Percentiles rank a stretch among this genome's conserved stretches.
phyloP scores from a whole-genome alignment of 2,113 vertebrate genomes.

The Pyxicephalus adspersus region DNA sequence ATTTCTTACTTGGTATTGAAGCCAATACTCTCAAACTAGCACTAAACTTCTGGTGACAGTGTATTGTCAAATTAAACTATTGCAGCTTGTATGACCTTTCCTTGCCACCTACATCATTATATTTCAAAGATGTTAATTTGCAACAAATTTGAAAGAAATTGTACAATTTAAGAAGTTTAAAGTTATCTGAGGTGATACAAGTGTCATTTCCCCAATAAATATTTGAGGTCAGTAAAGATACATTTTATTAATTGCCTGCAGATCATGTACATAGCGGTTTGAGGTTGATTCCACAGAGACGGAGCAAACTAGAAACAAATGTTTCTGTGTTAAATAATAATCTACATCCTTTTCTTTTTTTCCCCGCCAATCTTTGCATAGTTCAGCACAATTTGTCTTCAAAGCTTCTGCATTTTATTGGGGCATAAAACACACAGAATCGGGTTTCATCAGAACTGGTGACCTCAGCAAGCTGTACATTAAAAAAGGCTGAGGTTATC shows the following conservation, averaged over 20 bases:
- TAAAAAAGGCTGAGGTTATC: slow-evolving; percentile 33
- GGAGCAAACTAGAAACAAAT: slow-evolving; percentile 51
- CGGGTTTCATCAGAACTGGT: slow-evolving; percentile 33
- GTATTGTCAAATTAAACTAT: too few species aligned
- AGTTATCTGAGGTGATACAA: slow-evolving; percentile 34
- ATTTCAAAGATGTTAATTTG: not conserved
- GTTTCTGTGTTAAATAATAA: slow-evolving; percentile 52
- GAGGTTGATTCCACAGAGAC: slow-evolving; percentile 26
- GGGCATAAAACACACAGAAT: slow-evolving; percentile 42
- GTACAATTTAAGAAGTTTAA: not conserved
- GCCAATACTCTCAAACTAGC: too few species aligned
- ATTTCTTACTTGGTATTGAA: too few species aligned
- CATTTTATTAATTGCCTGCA: slow-evolving; percentile 40
- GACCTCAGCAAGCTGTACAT: slow-evolving; percentile 23
- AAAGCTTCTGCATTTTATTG: slow-evolving; percentile 43
- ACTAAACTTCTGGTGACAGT: too few species aligned
- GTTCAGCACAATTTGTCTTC: slow-evolving; percentile 49
- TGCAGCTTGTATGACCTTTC: too few species aligned
- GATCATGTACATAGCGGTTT: slow-evolving; percentile 19
- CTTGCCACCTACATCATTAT: not conserved
- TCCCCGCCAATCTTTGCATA: slow-evolving; percentile 36
- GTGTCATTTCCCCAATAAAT: slow-evolving; percentile 20
- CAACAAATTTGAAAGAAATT: slow-evolving; percentile 1
- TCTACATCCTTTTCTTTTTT: slow-evolving; percentile 40
- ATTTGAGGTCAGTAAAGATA: slow-evolving; percentile 19